Evolutionary conservation across 2,888 invertebrate genomes (phyloP).

Genomic region (Melangyna quadrimaculata): DNA sequence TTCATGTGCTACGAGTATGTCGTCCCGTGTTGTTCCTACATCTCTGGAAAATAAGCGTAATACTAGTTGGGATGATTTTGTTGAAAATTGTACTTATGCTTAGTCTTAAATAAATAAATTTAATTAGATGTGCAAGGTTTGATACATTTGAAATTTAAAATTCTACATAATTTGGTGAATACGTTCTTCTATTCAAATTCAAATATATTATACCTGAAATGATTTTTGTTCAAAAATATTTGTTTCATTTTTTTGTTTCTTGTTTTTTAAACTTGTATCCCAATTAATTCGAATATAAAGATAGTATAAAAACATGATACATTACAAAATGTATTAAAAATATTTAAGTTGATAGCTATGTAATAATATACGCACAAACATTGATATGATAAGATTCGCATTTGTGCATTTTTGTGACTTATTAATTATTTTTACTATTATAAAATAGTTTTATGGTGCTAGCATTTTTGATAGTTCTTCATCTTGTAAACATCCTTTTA

Average conservation of each 20-base stretch:
- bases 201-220: conserved; percentile 22
- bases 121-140: conserved; percentile 17
- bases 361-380: conserved; percentile 45
- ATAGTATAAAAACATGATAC: conserved; percentile 59
- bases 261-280: conserved; percentile 10
- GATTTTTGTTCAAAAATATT: conserved; percentile 18
- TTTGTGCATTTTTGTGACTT: conserved; percentile 42
- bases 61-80: conserved; percentile 6
- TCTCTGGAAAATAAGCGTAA: conserved; percentile 18
- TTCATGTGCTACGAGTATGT: neutral
- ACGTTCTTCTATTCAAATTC: conserved; percentile 9
- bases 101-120: conserved; percentile 26
- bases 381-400: conserved; percentile 67
- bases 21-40: neutral
- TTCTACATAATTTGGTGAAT: conserved; percentile 19
- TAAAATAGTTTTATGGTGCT: conserved; percentile 87
- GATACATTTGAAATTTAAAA: conserved; percentile 23
- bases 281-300: conserved; percentile 14
- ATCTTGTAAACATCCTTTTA: conserved; percentile 98
- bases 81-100: conserved; percentile 23
- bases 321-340: conserved; percentile 66
- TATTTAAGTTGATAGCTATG: conserved; percentile 39
- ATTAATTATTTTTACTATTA: conserved; percentile 48
- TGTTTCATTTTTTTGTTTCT: neutral
- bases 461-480: conserved; percentile 97